Conservation (phyloP, 1,140 invertebrate species). For the Aphidius gifuensis region DNA sequence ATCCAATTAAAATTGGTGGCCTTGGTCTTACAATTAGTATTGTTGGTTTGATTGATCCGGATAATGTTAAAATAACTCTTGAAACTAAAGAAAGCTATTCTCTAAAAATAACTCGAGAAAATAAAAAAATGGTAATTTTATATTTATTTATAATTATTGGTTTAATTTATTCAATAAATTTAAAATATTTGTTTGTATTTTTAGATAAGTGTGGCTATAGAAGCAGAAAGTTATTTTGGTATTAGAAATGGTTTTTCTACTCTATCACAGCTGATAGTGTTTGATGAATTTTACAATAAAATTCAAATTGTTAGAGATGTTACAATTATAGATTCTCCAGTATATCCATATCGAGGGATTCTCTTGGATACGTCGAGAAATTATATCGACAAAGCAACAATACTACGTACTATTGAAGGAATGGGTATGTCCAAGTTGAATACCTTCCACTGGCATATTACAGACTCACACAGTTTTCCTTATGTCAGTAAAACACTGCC, state of each 20-base stretch:
- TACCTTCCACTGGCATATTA: constrained; percentile 88
- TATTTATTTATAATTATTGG: too few species aligned
- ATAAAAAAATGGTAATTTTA: too few species aligned
- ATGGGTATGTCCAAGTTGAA: constrained; percentile 82
- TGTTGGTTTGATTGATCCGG: constrained; percentile 22
- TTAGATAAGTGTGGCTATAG: constrained; percentile 60
- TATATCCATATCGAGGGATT: constrained; percentile 73
- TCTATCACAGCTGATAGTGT: constrained; percentile 71
- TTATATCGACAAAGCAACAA: constrained; percentile 64
- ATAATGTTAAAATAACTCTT: constrained; percentile 50
- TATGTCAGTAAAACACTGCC: constrained; percentile 68
- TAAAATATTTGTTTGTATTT: not conserved
- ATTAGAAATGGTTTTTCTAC: constrained; percentile 76
- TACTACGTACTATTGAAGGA: constrained; percentile 73
- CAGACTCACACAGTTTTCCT: constrained; percentile 83
- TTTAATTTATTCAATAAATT: too few species aligned
- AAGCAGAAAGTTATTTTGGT: constrained; percentile 68
- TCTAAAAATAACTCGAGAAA: constrained; percentile 53
- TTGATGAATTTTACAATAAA: constrained; percentile 62
- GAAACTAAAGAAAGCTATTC: constrained; percentile 69
- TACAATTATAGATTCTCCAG: constrained; percentile 66
- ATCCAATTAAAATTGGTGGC: constrained; percentile 28
- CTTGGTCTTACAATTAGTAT: constrained; percentile 42
- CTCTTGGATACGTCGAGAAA: constrained; percentile 77
- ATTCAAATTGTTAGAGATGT: constrained; percentile 62